A percentile compares a stretch with the other conserved stretches of the same genome.
Evolutionary conservation across 2,888 invertebrate genomes (phyloP).

Genomic region (Antitype chi): DNA sequence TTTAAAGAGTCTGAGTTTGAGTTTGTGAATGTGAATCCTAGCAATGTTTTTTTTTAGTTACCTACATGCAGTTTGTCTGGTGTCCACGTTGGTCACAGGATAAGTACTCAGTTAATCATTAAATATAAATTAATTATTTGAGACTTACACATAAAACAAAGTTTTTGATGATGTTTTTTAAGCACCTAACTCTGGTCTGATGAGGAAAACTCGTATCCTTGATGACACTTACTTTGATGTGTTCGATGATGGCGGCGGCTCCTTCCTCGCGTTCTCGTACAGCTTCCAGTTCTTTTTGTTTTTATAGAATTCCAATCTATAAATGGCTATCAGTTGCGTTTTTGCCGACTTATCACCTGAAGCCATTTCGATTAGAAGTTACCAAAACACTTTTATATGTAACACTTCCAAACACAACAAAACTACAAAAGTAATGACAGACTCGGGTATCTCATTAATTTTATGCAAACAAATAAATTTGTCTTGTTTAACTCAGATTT

Average conservation of each 20-base stretch:
- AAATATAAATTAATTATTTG: not conserved
- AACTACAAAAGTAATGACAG: not conserved
- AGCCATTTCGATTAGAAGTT: constrained; percentile 28
- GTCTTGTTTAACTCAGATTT: not conserved
- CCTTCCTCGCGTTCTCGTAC: constrained; percentile 17
- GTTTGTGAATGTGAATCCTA: not conserved
- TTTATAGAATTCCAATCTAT: constrained; percentile 79
- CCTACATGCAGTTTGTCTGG: not conserved
- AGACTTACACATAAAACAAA: not conserved
- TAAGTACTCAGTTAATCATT: not conserved
- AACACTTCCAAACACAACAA: constrained; percentile 2
- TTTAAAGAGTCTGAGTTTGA: not conserved
- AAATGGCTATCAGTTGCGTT: constrained; percentile 74
- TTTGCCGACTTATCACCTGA: constrained; percentile 31
- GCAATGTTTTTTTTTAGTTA: not conserved
- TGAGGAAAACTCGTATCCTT: not conserved
- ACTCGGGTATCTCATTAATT: constrained; percentile 3
- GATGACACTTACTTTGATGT: constrained; percentile 5
- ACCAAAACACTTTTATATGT: constrained; percentile 14
- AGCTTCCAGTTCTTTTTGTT: constrained; percentile 81
- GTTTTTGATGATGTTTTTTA: not conserved
- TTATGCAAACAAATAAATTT: constrained; percentile 5
- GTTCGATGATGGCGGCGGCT: not conserved
- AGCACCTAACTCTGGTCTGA: not conserved
- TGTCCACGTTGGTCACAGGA: not conserved